A percentile compares a stretch with the other conserved stretches of the same genome.
Evolutionary conservation across 2,888 invertebrate genomes (phyloP).

Genomic region (Synanthedon andrenaeformis): DNA sequence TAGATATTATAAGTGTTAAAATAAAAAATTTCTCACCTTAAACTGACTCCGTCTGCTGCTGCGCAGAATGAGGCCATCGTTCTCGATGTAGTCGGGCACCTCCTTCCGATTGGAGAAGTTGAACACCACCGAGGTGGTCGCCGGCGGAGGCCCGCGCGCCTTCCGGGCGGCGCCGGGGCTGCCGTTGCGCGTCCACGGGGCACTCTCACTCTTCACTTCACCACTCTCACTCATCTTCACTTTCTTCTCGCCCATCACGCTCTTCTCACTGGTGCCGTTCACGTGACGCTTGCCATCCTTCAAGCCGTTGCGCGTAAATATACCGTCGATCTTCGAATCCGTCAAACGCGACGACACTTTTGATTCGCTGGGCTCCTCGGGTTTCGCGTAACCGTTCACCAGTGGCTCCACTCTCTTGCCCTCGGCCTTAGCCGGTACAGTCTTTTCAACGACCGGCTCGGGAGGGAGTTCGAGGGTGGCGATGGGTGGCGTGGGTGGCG

Average conservation of each 20-base stretch:
- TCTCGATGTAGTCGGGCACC: constrained; percentile 92
- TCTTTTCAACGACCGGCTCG: constrained; percentile 5
- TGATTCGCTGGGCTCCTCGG: constrained; percentile 4
- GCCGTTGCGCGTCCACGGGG: constrained; percentile 17
- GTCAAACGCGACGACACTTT: neutral
- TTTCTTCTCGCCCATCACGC: constrained; percentile 7
- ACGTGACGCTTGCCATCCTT: neutral
- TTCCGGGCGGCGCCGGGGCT: constrained; percentile 15
- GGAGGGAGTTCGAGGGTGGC: constrained; percentile 6
- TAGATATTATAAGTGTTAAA: too few species aligned
- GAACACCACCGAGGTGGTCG: constrained; percentile 83
- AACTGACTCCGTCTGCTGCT: constrained; percentile 75
- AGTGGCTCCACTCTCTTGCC: constrained; percentile 10
- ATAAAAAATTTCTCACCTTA: constrained; percentile 71
- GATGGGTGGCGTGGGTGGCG: neutral
- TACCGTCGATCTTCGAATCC: neutral
- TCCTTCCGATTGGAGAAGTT: constrained; percentile 88
- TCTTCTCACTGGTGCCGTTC: constrained; percentile 12
- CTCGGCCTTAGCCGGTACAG: constrained; percentile 2
- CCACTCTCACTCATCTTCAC: constrained; percentile 11
- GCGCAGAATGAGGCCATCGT: constrained; percentile 83
- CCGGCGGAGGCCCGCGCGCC: constrained; percentile 35
- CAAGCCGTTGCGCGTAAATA: neutral
- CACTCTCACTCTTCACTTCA: constrained; percentile 3
- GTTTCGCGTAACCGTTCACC: constrained; percentile 25